These are phyloP conservation scores for Vimba vimba DNA, from an alignment of 2,113 vertebrate species.

Conservation along the genomic window DNA sequence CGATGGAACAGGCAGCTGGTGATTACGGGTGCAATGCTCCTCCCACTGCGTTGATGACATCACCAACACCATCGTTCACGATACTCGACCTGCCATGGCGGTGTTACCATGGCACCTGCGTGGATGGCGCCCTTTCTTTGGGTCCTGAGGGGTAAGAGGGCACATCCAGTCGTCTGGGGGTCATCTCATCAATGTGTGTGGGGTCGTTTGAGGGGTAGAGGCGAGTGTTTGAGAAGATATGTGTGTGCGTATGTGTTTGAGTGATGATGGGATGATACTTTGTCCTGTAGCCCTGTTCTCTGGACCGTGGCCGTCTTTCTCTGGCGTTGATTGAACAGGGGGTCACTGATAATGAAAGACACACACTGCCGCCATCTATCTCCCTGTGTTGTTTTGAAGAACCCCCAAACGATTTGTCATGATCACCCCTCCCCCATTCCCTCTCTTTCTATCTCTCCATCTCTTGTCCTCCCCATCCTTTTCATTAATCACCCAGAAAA, in stretches of 20 bases:
- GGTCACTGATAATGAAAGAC: constrained; percentile 61
- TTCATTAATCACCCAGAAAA: constrained; percentile 45
- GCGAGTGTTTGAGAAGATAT: neutral
- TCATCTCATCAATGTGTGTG: constrained; percentile 39
- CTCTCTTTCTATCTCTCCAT: constrained; percentile 25
- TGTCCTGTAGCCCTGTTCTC: constrained; percentile 50
- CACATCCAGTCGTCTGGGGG: constrained; percentile 40
- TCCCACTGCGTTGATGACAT: constrained; percentile 36
- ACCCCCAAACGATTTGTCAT: constrained; percentile 53
- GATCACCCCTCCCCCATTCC: constrained; percentile 34
- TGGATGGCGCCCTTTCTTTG: constrained; percentile 44
- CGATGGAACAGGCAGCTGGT: constrained; percentile 16
- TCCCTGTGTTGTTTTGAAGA: constrained; percentile 46
- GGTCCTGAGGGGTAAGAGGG: constrained; percentile 39
- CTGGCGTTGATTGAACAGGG: constrained; percentile 57
- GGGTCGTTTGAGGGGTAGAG: constrained; percentile 44
- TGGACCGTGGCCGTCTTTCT: constrained; percentile 47
- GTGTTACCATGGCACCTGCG: constrained; percentile 49
- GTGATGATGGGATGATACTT: constrained; percentile 48
- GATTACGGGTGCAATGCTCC: constrained; percentile 40
- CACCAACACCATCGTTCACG: constrained; percentile 27
- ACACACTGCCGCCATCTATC: constrained; percentile 56
- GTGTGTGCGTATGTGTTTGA: constrained; percentile 39
- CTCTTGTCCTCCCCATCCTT: constrained; percentile 39
- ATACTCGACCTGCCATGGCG: neutral